Base-by-base conservation (phyloP, 2,888 invertebrate genomes). In the Augochlorella aurata region DNA sequence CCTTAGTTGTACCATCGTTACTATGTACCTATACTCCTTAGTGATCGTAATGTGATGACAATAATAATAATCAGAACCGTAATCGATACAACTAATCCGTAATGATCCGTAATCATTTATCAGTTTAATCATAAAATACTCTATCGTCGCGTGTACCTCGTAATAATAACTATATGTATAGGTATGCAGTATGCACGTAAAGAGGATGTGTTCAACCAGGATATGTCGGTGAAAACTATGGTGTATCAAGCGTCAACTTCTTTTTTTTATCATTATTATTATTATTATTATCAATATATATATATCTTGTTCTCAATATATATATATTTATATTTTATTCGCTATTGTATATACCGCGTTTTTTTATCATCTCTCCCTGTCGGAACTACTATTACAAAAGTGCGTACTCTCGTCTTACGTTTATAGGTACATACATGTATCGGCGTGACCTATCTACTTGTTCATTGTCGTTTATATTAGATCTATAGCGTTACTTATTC, bases 141-240 rank as follows among this genome's bases (percentile, higher is more conserved):
- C 89, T 93, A 92, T 90, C 47, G 84, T 81, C 76, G 76, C 90
- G 90, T 89, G 88, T 90, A 91, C 63, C 63, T 88, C 87, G 90
- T 87, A 90, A 87, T 90, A 90, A 89, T 90, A 91, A 89, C 87
- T 92, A 92, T 92, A 92, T 58, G 58, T 38, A 73, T 73, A 91
- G 88, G 89, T 90, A 93, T 93, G 92, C 92, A 90, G 91, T 92
- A 91, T 92, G 91, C 92, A 92, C 92, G 90, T 89, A 91, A 87
- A 81, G 89, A 90, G 90, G 92, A 92, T 92, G 92, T 92, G 92
- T 93, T 92, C 88, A 91, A 91, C 91, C 92, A 93, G 92, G 93
- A 93, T 93, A 93, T 93, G 93, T 93, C 90, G 91, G 91, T 93
- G 92, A 93, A 92, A 93, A 91, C 92, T 92, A 92, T 92, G 86